Percentiles rank a stretch among this genome's conserved stretches.
These are phyloP conservation scores for Pristionchus entomophagus DNA, from an alignment of 2,888 invertebrate species.

Conservation along the genomic window DNA sequence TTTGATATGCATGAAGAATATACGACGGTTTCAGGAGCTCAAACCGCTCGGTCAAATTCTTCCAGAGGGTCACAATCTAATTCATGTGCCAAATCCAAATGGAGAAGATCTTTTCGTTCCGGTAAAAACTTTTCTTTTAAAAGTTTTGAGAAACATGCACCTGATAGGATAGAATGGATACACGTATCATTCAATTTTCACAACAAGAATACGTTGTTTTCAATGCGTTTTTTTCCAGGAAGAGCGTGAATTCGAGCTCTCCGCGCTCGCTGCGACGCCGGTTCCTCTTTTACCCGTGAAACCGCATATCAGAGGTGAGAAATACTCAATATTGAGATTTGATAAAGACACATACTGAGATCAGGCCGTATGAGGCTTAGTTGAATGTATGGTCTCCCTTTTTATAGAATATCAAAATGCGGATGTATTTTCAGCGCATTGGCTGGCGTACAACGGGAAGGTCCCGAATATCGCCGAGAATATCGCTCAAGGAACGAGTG, in stretches of 20 bases:
- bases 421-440: slow-evolving; percentile 83
- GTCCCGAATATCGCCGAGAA: slow-evolving; percentile 98
- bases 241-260: slow-evolving; percentile 24
- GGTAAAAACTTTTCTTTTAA: neutral
- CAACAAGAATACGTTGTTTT: too few relatives aligned
- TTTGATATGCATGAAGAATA: neutral
- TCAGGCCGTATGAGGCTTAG: neutral
- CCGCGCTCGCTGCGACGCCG: neutral
- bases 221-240: too few relatives aligned
- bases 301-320: slow-evolving; percentile 59
- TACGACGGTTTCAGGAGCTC: neutral
- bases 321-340: neutral
- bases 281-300: slow-evolving; percentile 58
- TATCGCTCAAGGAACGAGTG: slow-evolving; percentile 23
- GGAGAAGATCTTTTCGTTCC: slow-evolving; percentile 11
- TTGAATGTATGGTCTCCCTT: too few relatives aligned
- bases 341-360: neutral
- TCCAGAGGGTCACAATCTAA: neutral
- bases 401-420: neutral
- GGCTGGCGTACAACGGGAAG: slow-evolving; percentile 95
- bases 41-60: slow-evolving; percentile 26
- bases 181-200: too few relatives aligned
- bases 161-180: too few relatives aligned
- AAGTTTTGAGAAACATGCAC: too few relatives aligned
- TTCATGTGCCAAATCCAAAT: neutral